Evolutionary conservation across 2,797 vertebrate genomes (phyloP).

Genomic region (Chromobotia macracanthus): DNA sequence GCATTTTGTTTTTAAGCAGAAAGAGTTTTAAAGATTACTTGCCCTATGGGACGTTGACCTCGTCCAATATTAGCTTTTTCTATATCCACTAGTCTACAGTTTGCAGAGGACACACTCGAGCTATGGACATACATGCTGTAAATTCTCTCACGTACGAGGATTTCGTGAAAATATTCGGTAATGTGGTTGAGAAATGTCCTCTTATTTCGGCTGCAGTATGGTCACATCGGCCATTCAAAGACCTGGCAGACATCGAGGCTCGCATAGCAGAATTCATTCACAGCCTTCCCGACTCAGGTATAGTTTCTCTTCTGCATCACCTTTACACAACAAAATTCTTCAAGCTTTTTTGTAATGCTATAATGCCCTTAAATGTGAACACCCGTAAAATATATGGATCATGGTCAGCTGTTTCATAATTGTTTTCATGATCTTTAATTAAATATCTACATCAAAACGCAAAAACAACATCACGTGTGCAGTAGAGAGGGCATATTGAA

Average conservation of each 20-base stretch:
- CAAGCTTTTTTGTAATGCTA: background rate
- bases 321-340: too few relatives aligned
- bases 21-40: background rate
- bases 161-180: slow-evolving; percentile 81
- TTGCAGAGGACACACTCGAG: slow-evolving; percentile 8
- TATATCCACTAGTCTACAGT: background rate
- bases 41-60: slow-evolving; percentile 44
- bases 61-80: slow-evolving; percentile 3
- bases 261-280: slow-evolving; percentile 79
- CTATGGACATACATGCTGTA: slow-evolving; percentile 78
- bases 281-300: slow-evolving; percentile 79
- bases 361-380: too few relatives aligned
- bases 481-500: too few relatives aligned
- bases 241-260: slow-evolving; percentile 69
- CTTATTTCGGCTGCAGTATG: slow-evolving; percentile 81
- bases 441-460: too few relatives aligned
- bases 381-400: too few relatives aligned
- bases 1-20: background rate
- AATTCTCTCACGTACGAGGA: slow-evolving; percentile 81
- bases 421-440: background rate
- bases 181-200: slow-evolving; percentile 83
- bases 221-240: slow-evolving; percentile 77
- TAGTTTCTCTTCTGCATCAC: background rate
- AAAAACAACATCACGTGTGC: too few relatives aligned
- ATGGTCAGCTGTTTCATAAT: too few relatives aligned